phyloP scores from a whole-genome alignment of 2,888 invertebrate genomes.

The Ceratothoa steindachneri region DNA sequence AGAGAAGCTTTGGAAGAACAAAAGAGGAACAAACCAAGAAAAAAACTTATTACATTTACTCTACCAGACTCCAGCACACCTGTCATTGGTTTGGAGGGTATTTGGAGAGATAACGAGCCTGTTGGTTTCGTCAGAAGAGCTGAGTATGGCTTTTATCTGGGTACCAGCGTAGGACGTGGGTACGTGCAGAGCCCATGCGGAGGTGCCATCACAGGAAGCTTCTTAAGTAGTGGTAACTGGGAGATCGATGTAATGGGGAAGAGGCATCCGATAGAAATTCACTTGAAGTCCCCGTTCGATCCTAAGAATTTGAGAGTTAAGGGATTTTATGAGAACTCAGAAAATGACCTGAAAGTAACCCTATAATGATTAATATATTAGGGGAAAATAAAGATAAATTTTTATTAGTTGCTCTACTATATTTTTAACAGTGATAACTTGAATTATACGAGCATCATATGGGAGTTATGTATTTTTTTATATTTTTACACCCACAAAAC shows the following conservation, averaged over 20 bases:
- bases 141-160: constrained; percentile 67
- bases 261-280: constrained; percentile 65
- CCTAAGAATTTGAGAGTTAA: constrained; percentile 68
- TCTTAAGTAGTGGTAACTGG: constrained; percentile 66
- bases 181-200: constrained; percentile 52
- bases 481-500: no score
- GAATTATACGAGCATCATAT: no score
- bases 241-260: constrained; percentile 76
- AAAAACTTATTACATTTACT: constrained; percentile 62
- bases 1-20: constrained; percentile 66
- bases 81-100: constrained; percentile 79
- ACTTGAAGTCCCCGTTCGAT: constrained; percentile 76
- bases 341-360: background rate
- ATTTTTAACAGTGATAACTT: no score
- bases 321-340: constrained; percentile 59
- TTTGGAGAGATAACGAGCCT: constrained; percentile 63
- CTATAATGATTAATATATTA: background rate
- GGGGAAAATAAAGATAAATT: no score
- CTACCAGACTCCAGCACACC: constrained; percentile 58
- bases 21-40: constrained; percentile 63
- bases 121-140: constrained; percentile 78
- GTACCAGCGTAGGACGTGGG: constrained; percentile 62
- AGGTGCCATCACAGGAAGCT: constrained; percentile 27
- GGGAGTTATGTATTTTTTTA: no score
- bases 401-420: no score